Evolutionary conservation across 2,797 vertebrate species (phyloP).

Genomic region (Anguilla obscura): DNA sequence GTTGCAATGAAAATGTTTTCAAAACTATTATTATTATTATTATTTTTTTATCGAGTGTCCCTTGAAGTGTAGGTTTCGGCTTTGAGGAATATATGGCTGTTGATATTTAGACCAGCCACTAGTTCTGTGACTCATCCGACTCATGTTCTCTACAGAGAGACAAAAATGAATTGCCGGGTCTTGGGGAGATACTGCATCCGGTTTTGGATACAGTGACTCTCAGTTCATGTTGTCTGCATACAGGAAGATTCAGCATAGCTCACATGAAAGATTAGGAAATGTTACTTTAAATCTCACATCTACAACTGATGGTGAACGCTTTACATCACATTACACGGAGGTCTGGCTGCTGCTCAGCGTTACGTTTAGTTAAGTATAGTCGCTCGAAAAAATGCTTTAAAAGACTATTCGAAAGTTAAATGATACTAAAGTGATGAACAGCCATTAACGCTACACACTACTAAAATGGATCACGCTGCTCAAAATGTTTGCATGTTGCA

Average conservation of each 20-base stretch:
- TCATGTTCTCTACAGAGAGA: too few relatives aligned
- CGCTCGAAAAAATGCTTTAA: not conserved
- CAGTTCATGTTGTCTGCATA: not conserved
- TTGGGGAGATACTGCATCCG: too few relatives aligned
- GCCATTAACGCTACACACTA: not conserved
- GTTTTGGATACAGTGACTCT: too few relatives aligned
- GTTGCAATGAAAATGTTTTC: too few relatives aligned
- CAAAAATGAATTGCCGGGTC: too few relatives aligned
- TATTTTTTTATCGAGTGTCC: too few relatives aligned
- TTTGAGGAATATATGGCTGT: too few relatives aligned
- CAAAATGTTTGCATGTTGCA: not conserved
- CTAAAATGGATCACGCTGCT: not conserved
- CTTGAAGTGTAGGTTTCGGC: too few relatives aligned
- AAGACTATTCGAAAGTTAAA: not conserved
- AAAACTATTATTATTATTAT: too few relatives aligned
- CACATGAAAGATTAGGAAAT: not conserved
- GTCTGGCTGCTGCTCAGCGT: not conserved
- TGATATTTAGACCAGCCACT: too few relatives aligned
- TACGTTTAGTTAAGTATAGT: not conserved
- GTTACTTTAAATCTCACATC: not conserved
- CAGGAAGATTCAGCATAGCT: too few relatives aligned
- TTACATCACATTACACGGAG: not conserved
- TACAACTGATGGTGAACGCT: not conserved
- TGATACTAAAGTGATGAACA: not conserved
- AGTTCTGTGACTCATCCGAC: too few relatives aligned